These are phyloP conservation scores for Synanthedon myopaeformis DNA, from an alignment of 2,888 invertebrate species.

Conservation along the genomic window DNA sequence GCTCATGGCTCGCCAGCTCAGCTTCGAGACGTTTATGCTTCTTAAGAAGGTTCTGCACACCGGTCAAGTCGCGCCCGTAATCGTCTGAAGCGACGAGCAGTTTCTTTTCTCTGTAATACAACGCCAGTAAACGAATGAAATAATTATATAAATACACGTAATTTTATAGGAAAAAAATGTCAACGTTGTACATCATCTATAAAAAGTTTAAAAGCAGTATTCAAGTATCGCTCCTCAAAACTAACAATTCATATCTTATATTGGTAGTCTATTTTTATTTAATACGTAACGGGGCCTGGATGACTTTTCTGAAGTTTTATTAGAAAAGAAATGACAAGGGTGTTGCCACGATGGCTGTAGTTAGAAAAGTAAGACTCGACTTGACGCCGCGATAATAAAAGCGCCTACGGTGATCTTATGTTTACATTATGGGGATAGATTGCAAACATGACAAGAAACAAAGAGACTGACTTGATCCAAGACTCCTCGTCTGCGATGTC, in stretches of 20 bases:
- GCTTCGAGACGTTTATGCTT: slow-evolving; percentile 99
- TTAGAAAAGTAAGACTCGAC: too few species aligned
- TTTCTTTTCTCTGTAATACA: slow-evolving; percentile 86
- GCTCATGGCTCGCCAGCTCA: slow-evolving; percentile 97
- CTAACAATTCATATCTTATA: too few species aligned
- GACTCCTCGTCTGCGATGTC: slow-evolving; percentile 99
- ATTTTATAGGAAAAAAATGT: not conserved
- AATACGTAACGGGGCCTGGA: too few species aligned
- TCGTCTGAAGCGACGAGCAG: slow-evolving; percentile 97
- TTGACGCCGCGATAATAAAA: too few species aligned
- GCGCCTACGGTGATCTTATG: too few species aligned
- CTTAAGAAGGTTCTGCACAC: slow-evolving; percentile 98
- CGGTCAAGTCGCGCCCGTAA: slow-evolving; percentile 97
- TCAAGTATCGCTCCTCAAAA: too few species aligned
- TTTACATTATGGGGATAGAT: too few species aligned
- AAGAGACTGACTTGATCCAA: slow-evolving; percentile 87
- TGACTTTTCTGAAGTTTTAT: too few species aligned
- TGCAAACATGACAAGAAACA: not conserved
- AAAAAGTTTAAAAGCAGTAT: too few species aligned
- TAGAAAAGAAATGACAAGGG: too few species aligned
- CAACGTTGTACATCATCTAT: too few species aligned
- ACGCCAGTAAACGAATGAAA: not conserved
- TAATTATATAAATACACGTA: not conserved
- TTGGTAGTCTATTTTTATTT: too few species aligned
- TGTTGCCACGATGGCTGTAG: not conserved